These are phyloP conservation scores for Phaethornis superciliosus DNA, from an alignment of 2,113 vertebrate genomes.

Conservation along the genomic window DNA sequence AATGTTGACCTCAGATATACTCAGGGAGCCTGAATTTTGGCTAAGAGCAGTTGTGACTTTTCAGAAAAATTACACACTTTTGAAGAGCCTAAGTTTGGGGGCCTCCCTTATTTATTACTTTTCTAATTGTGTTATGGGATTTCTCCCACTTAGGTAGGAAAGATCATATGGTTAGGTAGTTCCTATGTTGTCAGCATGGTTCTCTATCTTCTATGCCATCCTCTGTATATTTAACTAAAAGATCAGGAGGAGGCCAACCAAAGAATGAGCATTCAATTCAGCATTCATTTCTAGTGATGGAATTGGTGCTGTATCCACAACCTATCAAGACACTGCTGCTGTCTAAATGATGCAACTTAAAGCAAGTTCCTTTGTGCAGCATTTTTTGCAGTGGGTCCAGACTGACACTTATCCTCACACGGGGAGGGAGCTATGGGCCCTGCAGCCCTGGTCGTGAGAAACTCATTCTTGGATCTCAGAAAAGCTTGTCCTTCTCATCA, in stretches of 20 bases:
- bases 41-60: background rate
- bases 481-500: background rate
- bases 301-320: background rate
- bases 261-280: background rate
- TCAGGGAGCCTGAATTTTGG: background rate
- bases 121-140: background rate
- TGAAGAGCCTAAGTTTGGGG: background rate
- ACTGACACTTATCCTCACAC: fast-evolving
- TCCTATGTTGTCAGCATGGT: background rate
- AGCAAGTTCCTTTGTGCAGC: background rate
- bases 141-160: background rate
- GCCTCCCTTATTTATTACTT: background rate
- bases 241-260: background rate
- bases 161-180: background rate
- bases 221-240: background rate
- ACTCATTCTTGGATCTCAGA: background rate
- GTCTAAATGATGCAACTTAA: background rate
- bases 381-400: background rate
- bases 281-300: background rate
- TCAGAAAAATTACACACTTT: background rate
- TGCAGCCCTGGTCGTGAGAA: background rate
- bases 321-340: background rate
- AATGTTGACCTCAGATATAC: background rate
- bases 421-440: background rate
- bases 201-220: background rate